Conservation (phyloP, 1,140 invertebrate species). For the Atta colombica region DNA sequence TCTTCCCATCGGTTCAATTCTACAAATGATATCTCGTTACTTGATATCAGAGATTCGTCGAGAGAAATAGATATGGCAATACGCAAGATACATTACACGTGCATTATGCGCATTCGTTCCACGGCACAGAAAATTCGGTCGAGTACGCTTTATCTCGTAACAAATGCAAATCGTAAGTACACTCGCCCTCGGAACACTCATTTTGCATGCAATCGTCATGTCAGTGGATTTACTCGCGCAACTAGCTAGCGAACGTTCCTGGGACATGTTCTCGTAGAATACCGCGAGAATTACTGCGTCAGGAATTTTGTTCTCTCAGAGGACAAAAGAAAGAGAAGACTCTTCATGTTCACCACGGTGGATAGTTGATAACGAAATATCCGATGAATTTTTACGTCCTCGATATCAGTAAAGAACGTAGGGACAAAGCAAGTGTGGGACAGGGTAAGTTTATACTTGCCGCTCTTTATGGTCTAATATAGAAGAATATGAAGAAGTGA, state of each 20-base stretch:
- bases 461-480: slow-evolving; percentile 77
- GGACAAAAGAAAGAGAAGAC: neutral
- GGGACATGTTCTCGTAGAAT: neutral
- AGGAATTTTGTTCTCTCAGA: slow-evolving; percentile 14
- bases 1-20: neutral
- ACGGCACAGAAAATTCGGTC: slow-evolving; percentile 28
- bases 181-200: slow-evolving; percentile 1
- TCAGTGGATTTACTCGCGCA: slow-evolving; percentile 17
- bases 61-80: neutral
- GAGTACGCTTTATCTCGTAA: slow-evolving; percentile 2
- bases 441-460: slow-evolving; percentile 70
- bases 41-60: neutral
- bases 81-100: slow-evolving; percentile 9
- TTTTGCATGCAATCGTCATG: slow-evolving; percentile 32
- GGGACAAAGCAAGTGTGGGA: slow-evolving; percentile 13
- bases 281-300: neutral
- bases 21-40: slow-evolving; percentile 20
- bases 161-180: slow-evolving; percentile 10
- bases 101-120: neutral
- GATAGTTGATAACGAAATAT: slow-evolving; percentile 18
- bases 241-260: slow-evolving; percentile 10
- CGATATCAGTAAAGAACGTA: slow-evolving; percentile 5
- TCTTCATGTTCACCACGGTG: neutral
- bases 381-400: slow-evolving; percentile 56
- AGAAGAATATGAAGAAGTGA: slow-evolving; percentile 50